Evolutionary conservation across 2,113 vertebrate genomes (phyloP).

Genomic region (Vicugna pacos): DNA sequence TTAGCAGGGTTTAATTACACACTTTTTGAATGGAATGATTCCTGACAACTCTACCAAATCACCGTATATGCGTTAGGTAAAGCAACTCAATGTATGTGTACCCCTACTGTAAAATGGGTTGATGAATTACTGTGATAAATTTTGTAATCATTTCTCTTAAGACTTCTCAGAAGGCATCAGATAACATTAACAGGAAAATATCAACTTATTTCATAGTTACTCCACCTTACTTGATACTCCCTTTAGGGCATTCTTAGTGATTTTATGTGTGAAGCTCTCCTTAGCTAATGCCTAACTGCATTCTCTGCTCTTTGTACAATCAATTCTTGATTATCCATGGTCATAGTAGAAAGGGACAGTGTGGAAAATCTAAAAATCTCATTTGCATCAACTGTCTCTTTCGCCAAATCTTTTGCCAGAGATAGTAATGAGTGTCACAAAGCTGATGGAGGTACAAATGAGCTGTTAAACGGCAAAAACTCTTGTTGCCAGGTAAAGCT

Average conservation of each 20-base stretch:
- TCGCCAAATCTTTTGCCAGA: slow-evolving; percentile 68
- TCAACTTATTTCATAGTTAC: not conserved
- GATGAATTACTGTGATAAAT: not conserved
- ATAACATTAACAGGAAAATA: slow-evolving; percentile 8
- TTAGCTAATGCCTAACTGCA: slow-evolving; percentile 38
- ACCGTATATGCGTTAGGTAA: not conserved
- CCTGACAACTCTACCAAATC: not conserved
- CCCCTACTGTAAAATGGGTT: not conserved
- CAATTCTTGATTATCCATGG: slow-evolving; percentile 65
- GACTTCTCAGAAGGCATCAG: slow-evolving; percentile 8
- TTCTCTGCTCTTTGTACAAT: slow-evolving; percentile 53
- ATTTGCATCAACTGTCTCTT: slow-evolving; percentile 63
- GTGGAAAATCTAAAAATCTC: slow-evolving; percentile 67
- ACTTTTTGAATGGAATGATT: not conserved
- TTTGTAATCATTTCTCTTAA: slow-evolving; percentile 7
- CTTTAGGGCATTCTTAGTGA: not conserved
- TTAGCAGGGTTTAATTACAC: not conserved
- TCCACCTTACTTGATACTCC: not conserved
- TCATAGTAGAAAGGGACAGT: slow-evolving; percentile 54
- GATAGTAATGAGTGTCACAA: slow-evolving; percentile 55
- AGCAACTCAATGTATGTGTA: not conserved
- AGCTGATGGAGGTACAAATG: slow-evolving; percentile 50
- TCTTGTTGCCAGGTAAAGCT: slow-evolving; percentile 48
- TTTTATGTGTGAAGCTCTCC: slow-evolving; percentile 24
- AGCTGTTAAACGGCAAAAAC: slow-evolving; percentile 69